Evolutionary conservation across 2,797 vertebrate species (phyloP).

Genomic region (Meda fulgida): DNA sequence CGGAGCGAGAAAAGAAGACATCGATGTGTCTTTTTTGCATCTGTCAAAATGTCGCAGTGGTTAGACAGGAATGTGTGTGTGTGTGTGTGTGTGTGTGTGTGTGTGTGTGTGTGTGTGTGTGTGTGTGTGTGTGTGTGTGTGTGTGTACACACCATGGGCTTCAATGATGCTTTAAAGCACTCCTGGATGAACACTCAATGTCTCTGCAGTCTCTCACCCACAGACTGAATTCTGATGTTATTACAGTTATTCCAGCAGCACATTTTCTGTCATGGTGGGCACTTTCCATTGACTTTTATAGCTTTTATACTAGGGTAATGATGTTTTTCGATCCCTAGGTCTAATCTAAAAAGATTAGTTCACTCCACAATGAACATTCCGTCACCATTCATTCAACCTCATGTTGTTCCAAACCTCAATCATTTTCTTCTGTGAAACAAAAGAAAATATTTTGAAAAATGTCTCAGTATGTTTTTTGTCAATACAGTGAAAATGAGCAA

Average conservation of each 20-base stretch:
- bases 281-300: background rate
- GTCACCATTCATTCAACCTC: background rate
- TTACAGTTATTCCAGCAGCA: background rate
- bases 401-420: background rate
- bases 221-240: conserved; percentile 18
- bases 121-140: conserved; percentile 24
- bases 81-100: conserved; percentile 18
- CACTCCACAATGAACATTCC: background rate
- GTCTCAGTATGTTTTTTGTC: background rate
- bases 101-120: conserved; percentile 16
- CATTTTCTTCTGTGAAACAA: background rate
- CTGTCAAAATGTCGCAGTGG: conserved; percentile 8
- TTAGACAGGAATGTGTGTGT: conserved; percentile 6
- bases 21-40: conserved; percentile 29
- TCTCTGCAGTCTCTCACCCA: conserved; percentile 28
- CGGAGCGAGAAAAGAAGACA: conserved; percentile 5
- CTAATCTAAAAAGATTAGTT: conserved; percentile 4
- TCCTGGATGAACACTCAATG: conserved; percentile 31
- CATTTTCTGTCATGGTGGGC: background rate
- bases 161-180: conserved; percentile 48
- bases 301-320: background rate
- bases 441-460: background rate
- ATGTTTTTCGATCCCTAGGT: background rate
- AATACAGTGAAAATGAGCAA: background rate
- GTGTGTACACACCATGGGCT: background rate